Evolutionary conservation across 2,113 vertebrate species (phyloP).

Genomic region (Willisornis vidua): DNA sequence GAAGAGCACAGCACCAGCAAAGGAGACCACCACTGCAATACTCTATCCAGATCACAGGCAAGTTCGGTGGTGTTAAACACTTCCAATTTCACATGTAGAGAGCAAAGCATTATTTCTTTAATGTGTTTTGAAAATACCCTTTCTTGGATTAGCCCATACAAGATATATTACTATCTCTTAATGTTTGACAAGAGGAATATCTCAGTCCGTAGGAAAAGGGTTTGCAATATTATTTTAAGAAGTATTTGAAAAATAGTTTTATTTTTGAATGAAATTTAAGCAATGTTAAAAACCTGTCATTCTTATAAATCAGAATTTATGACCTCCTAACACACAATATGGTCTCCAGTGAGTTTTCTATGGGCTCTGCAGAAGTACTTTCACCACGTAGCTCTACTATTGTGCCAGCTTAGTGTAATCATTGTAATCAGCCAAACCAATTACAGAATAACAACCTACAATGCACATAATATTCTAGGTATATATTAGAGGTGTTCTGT

Average conservation of each 20-base stretch:
- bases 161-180: not conserved
- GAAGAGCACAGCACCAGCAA: not conserved
- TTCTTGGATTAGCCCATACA: not conserved
- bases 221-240: not conserved
- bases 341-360: not conserved
- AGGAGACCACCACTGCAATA: not conserved
- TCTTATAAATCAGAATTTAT: not conserved
- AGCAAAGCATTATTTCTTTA: not conserved
- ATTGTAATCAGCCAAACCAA: conserved; percentile 30
- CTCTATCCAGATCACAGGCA: not conserved
- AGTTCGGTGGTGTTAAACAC: not conserved
- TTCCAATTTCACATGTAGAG: not conserved
- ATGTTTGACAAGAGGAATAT: not conserved
- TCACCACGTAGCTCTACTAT: not conserved
- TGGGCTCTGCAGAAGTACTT: not conserved
- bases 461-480: not conserved
- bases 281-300: not conserved
- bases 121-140: not conserved
- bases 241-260: not conserved
- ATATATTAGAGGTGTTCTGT: conserved; percentile 19
- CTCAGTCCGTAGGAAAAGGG: not conserved
- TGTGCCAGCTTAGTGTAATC: conserved; percentile 28
- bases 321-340: not conserved
- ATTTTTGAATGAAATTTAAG: not conserved
- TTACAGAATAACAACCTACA: not conserved